Conservation (phyloP, 1,140 invertebrate genomes). For the Diorhabda carinulata region DNA sequence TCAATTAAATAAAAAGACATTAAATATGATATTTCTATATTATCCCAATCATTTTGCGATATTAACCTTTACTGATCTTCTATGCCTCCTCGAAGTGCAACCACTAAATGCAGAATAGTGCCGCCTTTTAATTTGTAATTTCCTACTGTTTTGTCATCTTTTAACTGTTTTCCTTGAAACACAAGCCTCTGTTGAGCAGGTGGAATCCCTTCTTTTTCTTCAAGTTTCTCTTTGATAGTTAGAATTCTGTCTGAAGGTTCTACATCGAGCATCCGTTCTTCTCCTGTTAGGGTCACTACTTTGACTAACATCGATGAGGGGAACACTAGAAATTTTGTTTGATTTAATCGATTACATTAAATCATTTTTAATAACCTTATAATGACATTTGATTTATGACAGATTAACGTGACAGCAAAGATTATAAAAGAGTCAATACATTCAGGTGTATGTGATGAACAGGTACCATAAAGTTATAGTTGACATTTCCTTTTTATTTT, state of each 20-base stretch:
- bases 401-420: background rate
- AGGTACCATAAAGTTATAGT: no score
- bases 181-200: conserved; percentile 40
- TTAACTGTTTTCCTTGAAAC: conserved; percentile 42
- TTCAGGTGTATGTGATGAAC: no score
- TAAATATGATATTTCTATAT: no score
- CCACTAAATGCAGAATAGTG: conserved; percentile 38
- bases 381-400: background rate
- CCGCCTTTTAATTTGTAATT: conserved; percentile 40
- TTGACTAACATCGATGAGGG: conserved; percentile 37
- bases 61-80: background rate
- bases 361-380: background rate
- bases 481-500: no score
- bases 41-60: no score
- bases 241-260: conserved; percentile 39
- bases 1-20: no score
- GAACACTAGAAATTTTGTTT: background rate
- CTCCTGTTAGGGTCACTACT: conserved; percentile 39
- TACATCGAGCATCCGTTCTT: conserved; percentile 40
- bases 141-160: conserved; percentile 38
- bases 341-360: background rate
- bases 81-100: conserved; percentile 37
- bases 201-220: conserved; percentile 42
- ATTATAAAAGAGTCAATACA: no score
- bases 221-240: conserved; percentile 39